Evolutionary conservation across 2,888 invertebrate genomes (phyloP), one percentile per base, ranked within the genome.

Genomic region (Sisyra nigra): DNA sequence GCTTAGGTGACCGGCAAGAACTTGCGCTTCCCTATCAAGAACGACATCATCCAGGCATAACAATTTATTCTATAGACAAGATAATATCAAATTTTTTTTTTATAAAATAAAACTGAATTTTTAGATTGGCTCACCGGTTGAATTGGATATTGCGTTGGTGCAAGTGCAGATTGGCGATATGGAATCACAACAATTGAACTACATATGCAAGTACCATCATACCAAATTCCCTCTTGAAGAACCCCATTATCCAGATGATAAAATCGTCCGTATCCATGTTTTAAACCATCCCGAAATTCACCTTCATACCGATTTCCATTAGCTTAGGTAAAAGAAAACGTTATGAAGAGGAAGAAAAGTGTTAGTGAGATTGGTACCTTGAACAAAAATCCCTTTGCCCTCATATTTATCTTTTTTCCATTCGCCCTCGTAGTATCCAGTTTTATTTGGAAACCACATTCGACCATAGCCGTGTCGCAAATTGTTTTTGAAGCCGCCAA

Each of bases 231-330:
- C 46, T 72, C 69, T 53, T 80, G 79, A 48, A 76, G 54, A 55
- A 78, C 78, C 0, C 79, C 80, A 1, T 66, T 74, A 51, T 65
- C 63, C 53, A 76, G 56, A 55, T 78, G 77, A 53, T 72, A 76
- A 57, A 69, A 78, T 31, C 69, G 61, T 1, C 80, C 80, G n/a
- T 63, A 55, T 1, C 80, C 80, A 50, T 72, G 62, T 53, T 73
- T 75, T 43, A 62, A 50, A 48, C 73, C 69, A 5, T 61, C 52
- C 29, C 59, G 52, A 69, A 77, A 80, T 45, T 68, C 54, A 0
- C 80, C 81, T 59, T 78, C 76, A 54, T 75, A 80, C 39, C 76
- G 65, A 51, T 76, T 73, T 3, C 72, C 72, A 52, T 76, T 70
- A 33, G 53, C 72, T 69, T 50, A 33, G 10, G 34, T n/a, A 6